Evolutionary conservation across 1,140 invertebrate genomes (phyloP).

Genomic region (Charaxes varanes): DNA sequence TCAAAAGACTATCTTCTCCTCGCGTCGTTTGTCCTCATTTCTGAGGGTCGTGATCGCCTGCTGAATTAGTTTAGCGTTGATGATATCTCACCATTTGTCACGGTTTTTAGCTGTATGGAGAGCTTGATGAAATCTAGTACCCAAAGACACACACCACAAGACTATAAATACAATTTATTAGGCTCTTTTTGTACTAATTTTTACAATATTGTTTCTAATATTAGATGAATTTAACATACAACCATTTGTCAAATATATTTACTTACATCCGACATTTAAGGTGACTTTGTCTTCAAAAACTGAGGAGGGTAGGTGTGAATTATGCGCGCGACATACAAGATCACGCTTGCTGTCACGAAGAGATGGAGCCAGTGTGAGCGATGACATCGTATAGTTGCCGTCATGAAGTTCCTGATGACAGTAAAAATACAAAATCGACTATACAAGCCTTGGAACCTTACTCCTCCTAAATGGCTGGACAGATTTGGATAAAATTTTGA

Average conservation of each 20-base stretch:
- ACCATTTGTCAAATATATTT: background rate
- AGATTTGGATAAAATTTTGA: background rate
- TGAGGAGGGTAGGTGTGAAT: constrained; percentile 36
- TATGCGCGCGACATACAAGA: constrained; percentile 47
- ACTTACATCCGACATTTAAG: constrained; percentile 55
- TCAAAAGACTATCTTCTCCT: too few species aligned
- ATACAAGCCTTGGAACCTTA: background rate
- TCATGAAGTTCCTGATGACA: constrained; percentile 48
- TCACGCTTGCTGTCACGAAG: constrained; percentile 37
- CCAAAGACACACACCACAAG: too few species aligned
- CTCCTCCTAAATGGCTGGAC: background rate
- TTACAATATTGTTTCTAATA: too few species aligned
- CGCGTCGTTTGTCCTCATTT: too few species aligned
- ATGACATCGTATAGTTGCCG: constrained; percentile 60
- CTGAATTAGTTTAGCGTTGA: too few species aligned
- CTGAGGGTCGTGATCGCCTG: too few species aligned
- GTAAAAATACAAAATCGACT: background rate
- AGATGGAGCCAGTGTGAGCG: constrained; percentile 52
- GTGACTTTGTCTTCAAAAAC: constrained; percentile 51
- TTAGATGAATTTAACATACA: background rate
- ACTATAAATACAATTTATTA: too few species aligned
- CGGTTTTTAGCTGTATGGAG: too few species aligned
- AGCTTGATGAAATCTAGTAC: too few species aligned
- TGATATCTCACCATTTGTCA: too few species aligned
- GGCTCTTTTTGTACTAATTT: too few species aligned